Evolutionary conservation across 2,113 vertebrate genomes (phyloP).

Genomic region (Hippopotamus amphibius): DNA sequence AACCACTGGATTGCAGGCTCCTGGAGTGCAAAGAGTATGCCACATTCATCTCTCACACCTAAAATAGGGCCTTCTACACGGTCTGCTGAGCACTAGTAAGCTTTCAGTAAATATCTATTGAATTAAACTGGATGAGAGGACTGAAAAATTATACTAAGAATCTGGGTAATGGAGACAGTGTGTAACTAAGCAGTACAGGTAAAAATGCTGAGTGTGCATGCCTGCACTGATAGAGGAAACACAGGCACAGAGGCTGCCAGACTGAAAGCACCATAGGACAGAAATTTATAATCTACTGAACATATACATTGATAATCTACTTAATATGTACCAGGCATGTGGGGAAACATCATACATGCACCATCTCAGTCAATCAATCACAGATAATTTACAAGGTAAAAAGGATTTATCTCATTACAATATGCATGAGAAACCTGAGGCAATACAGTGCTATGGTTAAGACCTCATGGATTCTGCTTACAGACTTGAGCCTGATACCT

Average conservation of each 20-base stretch:
- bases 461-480: background rate
- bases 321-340: constrained; percentile 19
- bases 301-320: constrained; percentile 8
- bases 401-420: background rate
- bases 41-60: background rate
- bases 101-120: constrained; percentile 26
- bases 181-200: constrained; percentile 25
- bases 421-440: background rate
- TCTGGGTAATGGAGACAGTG: constrained; percentile 42
- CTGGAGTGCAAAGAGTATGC: background rate
- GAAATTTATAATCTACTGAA: background rate
- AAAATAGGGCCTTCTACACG: background rate
- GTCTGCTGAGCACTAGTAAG: constrained; percentile 27
- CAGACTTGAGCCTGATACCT: background rate
- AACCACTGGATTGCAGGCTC: background rate
- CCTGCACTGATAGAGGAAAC: background rate
- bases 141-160: constrained; percentile 47
- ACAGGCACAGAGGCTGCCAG: background rate
- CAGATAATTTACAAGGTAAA: background rate
- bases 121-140: constrained; percentile 51
- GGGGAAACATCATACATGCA: background rate
- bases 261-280: background rate
- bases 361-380: constrained; percentile 18
- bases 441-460: background rate
- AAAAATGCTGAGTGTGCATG: constrained; percentile 48